Conservation (phyloP, 2,888 invertebrate species). For the Cryptus armator region DNA sequence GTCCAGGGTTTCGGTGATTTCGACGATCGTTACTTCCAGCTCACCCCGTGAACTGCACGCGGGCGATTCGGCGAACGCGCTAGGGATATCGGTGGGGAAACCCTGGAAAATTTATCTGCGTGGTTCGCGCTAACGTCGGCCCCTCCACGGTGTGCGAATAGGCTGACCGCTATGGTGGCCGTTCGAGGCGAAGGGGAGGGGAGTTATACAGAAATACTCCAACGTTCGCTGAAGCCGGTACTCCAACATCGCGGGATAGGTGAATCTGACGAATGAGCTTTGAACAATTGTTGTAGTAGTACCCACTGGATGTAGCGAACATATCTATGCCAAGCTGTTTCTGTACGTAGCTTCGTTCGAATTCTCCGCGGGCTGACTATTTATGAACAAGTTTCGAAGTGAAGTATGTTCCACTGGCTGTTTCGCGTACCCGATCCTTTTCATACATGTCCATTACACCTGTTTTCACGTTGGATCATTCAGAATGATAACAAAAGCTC, state of each 20-base stretch:
- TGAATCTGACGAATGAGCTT: constrained; percentile 62
- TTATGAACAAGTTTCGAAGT: neutral
- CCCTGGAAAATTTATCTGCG: constrained; percentile 65
- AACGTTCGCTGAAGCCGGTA: constrained; percentile 44
- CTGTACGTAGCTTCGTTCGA: constrained; percentile 11
- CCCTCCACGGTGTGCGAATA: constrained; percentile 60
- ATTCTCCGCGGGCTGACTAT: neutral
- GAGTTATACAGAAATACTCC: constrained; percentile 33
- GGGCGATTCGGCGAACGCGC: constrained; percentile 25
- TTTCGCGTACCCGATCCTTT: neutral
- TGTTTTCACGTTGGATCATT: neutral
- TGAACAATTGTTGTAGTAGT: constrained; percentile 57
- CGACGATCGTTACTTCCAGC: constrained; percentile 46
- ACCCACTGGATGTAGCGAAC: constrained; percentile 21
- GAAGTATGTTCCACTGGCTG: neutral
- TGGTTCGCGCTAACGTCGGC: constrained; percentile 63
- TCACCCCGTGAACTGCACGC: constrained; percentile 30
- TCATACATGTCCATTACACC: neutral
- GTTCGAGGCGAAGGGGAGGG: neutral
- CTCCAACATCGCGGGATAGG: constrained; percentile 36
- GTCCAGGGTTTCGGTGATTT: constrained; percentile 50
- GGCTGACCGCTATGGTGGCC: constrained; percentile 57
- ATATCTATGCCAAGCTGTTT: constrained; percentile 14
- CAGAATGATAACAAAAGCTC: neutral
- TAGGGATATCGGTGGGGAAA: constrained; percentile 37